Evolutionary conservation across 2,888 invertebrate genomes (phyloP), one percentile per base, ranked within the genome.

Genomic region (Caradrina clavipalpis): DNA sequence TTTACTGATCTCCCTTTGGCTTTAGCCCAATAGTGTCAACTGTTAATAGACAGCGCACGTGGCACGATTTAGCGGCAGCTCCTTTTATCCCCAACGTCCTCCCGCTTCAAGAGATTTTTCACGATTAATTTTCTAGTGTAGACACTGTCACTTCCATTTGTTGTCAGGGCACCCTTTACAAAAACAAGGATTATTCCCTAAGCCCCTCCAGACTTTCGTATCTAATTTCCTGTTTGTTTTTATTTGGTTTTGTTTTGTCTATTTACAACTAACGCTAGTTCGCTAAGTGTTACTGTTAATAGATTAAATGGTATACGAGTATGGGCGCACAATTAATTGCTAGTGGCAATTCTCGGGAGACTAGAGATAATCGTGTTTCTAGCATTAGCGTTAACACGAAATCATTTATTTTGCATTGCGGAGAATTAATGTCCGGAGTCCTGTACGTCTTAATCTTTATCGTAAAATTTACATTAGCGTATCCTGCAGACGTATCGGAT

Each of bases 31-130:
- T 89, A 92, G 90, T 92, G 94, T 94, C 95, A 93, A 92, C 93
- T 90, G 92, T 90, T 94, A 94, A 95, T 92, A 94, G 95, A 94
- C 92, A 90, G 89, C 87, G 92, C 94, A 94, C 95, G 95, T 94
- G 95, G 87, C 92, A 75, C 88, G 94, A 91, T 92, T 95, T 94
- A 95, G 88, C 91, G 89, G 85, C 83, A 86, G 86, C 84, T 90
- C 88, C 89, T 86, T 79, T 88, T 88, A 87, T 85, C 88, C 87
- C 85, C 81, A 59, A 53, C 83, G 85, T 89, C 89, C 80, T 80
- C 90, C 87, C 83, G 87, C 86, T 90, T 85, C 85, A 89, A 91
- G 89, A 92, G 93, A 94, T 94, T 95, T 94, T 95, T 93, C 95
- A 93, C 93, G 93, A 95, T 95, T 94, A 95, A 95, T 95, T 94